These are phyloP conservation scores for Automeris io DNA, from an alignment of 2,888 invertebrate genomes.

Conservation along the genomic window DNA sequence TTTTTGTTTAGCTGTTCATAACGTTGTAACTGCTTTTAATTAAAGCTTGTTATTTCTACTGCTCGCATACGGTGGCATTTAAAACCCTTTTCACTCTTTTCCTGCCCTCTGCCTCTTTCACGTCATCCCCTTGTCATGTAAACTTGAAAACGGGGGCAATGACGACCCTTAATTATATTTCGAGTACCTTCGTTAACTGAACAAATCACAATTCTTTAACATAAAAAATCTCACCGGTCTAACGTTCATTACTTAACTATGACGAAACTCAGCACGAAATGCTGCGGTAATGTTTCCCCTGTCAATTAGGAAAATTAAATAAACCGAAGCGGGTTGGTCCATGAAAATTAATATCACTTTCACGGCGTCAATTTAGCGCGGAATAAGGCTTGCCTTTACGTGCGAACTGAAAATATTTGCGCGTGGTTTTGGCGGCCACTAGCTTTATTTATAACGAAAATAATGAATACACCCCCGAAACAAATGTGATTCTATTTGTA, in stretches of 20 bases:
- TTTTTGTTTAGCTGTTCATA: too few species aligned
- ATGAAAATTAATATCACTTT: slow-evolving; percentile 60
- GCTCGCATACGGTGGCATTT: slow-evolving; percentile 3
- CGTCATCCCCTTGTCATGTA: slow-evolving; percentile 22
- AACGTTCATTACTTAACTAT: slow-evolving; percentile 45
- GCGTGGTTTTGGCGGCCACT: slow-evolving; percentile 20
- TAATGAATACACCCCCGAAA: too few species aligned
- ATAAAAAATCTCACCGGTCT: slow-evolving; percentile 38
- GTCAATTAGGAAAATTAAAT: slow-evolving; percentile 70
- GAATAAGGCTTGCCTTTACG: slow-evolving; percentile 24
- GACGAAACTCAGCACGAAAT: slow-evolving; percentile 30
- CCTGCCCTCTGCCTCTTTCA: slow-evolving; percentile 13
- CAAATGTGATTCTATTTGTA: too few species aligned
- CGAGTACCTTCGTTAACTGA: slow-evolving; percentile 42
- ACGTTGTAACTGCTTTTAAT: too few species aligned
- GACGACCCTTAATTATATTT: slow-evolving; percentile 41
- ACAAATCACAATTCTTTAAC: slow-evolving; percentile 43
- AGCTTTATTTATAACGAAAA: too few species aligned
- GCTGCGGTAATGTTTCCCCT: slow-evolving; percentile 37
- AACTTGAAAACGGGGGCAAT: slow-evolving; percentile 29
- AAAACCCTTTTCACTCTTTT: slow-evolving; percentile 11
- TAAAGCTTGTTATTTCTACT: slow-evolving; percentile 11
- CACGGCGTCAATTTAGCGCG: slow-evolving; percentile 37
- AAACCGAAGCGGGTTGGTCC: slow-evolving; percentile 45
- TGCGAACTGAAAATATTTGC: slow-evolving; percentile 24